Evolutionary conservation across 2,888 invertebrate species (phyloP).

Genomic region (Geotrupes spiniger): DNA sequence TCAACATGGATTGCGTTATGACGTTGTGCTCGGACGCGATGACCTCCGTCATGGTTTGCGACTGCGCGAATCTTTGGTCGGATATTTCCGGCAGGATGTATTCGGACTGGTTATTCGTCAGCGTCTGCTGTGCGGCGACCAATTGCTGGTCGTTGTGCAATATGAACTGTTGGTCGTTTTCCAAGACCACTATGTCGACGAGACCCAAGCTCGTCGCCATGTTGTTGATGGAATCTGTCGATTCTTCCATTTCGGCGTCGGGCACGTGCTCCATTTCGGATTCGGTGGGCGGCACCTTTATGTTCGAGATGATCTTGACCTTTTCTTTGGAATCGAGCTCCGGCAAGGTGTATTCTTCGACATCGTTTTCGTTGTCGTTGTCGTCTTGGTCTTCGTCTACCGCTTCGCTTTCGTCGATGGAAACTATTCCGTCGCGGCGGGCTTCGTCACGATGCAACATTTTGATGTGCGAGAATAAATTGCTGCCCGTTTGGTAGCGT

Average conservation of each 20-base stretch:
- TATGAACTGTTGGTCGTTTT: conserved; percentile 59
- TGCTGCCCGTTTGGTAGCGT: conserved; percentile 65
- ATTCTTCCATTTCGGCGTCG: not conserved
- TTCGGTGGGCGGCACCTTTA: conserved; percentile 7
- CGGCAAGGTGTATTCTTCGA: conserved; percentile 9
- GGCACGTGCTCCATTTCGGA: not conserved
- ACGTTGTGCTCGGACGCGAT: conserved; percentile 34
- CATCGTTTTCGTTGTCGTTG: conserved; percentile 38
- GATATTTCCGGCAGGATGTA: conserved; percentile 48
- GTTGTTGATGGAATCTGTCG: conserved; percentile 38
- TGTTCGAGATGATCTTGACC: conserved; percentile 13
- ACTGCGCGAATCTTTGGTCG: conserved; percentile 40
- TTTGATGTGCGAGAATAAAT: conserved; percentile 70
- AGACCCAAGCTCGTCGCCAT: conserved; percentile 58
- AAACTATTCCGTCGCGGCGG: conserved; percentile 63
- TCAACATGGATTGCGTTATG: conserved; percentile 39
- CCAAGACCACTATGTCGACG: conserved; percentile 57
- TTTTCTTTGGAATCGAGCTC: conserved; percentile 10
- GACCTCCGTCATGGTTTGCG: conserved; percentile 40
- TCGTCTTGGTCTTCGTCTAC: conserved; percentile 50
- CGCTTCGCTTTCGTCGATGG: conserved; percentile 54
- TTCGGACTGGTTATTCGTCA: conserved; percentile 34
- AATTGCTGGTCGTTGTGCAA: conserved; percentile 43
- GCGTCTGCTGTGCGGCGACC: conserved; percentile 24
- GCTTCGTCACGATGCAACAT: conserved; percentile 64